phyloP scores from a whole-genome alignment of 2,113 vertebrate species.

The Perognathus longimembris region DNA sequence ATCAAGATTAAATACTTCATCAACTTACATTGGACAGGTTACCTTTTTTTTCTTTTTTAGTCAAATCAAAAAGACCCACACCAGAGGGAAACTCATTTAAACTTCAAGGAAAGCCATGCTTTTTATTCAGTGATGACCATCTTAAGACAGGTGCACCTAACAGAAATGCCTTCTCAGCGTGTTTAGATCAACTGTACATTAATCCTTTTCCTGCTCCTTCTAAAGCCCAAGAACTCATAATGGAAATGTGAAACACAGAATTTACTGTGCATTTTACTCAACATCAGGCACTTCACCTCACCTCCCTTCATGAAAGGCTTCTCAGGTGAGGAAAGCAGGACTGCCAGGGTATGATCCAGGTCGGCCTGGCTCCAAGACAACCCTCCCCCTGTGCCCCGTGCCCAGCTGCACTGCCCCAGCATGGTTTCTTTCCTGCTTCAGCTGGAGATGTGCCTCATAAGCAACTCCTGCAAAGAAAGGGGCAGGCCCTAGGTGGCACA shows the following conservation, averaged over 20 bases:
- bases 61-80: not conserved
- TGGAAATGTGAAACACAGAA: not conserved
- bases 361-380: not conserved
- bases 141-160: slow-evolving; percentile 7
- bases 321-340: not conserved
- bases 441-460: not conserved
- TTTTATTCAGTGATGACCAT: slow-evolving; percentile 9
- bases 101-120: not conserved
- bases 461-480: not conserved
- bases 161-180: not conserved
- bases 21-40: not conserved
- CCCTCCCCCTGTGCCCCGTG: not conserved
- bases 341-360: not conserved
- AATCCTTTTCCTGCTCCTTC: not conserved
- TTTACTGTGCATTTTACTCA: not conserved
- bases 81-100: not conserved
- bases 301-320: not conserved
- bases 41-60: not conserved
- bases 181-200: slow-evolving; percentile 2
- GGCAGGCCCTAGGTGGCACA: not conserved
- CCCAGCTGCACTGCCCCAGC: not conserved
- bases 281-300: not conserved
- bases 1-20: slow-evolving; percentile 17
- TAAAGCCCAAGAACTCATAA: not conserved
- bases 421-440: not conserved